Evolutionary conservation across 2,797 vertebrate genomes (phyloP), one percentile per base, ranked within the genome.

Genomic region (Danio jaintianensis): DNA sequence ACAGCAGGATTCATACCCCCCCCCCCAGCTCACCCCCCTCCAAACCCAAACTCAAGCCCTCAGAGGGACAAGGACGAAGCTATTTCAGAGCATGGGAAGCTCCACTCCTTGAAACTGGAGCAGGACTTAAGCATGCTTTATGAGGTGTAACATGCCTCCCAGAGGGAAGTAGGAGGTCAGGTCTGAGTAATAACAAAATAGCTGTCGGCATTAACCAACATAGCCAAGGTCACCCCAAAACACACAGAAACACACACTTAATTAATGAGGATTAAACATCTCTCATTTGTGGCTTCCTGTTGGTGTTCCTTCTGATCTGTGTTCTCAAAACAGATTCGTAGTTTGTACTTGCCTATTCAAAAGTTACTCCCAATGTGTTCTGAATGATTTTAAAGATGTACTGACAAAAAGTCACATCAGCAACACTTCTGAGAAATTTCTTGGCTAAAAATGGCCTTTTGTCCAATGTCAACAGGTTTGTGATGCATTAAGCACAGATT

Each of bases 71-170:
- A 94, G 93, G 93, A 93, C 92, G 90, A 58, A 86, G 90, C 93
- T 95, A 95, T 94, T 95, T 94, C 92, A 90, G 93, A 86, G 75
- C n/a, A 48, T 22, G 66, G 69, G 70, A 84, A 55, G 79, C 75
- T 91, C 90, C 91, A 92, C 92, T 94, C 93, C 90, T 91, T 93
- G 93, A 93, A 94, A 94, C 89, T 87, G 86, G 90, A 93, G 93
- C 83, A 84, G 91, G 88, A 87, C 90, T 92, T 90, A 90, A 91
- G 89, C 88, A 89, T 91, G 89, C 89, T 94, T 94, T 94, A 94
- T 93, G 89, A 91, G 88, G 93, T 93, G 92, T 87, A 89, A 92
- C 91, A 94, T 95, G 90, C 91, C 89, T 77, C 69, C 20, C 45
- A 20, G 64, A 78, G 80, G 83, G 84, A 80, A 79, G 77, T 58